A percentile compares a stretch with the other conserved stretches of the same genome.
Evolutionary conservation across 2,888 invertebrate genomes (phyloP).

Genomic region (Rotaria socialis): DNA sequence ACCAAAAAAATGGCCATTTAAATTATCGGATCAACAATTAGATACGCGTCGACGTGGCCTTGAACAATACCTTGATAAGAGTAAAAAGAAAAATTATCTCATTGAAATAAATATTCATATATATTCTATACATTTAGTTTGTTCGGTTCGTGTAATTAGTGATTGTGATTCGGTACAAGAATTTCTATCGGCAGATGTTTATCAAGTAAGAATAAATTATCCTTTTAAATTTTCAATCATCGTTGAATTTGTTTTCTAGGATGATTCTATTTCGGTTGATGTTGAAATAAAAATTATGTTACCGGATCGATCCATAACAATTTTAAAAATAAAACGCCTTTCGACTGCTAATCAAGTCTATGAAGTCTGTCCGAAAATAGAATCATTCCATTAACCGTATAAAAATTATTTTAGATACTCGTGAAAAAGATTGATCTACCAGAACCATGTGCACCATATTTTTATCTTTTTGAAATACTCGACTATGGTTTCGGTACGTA

Average conservation of each 20-base stretch:
- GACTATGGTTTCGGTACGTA: constrained; percentile 87
- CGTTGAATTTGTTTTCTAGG: not conserved
- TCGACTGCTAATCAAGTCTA: constrained; percentile 88
- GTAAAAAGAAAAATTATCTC: constrained; percentile 53
- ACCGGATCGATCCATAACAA: constrained; percentile 82
- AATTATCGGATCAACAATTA: constrained; percentile 86
- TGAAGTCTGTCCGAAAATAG: constrained; percentile 54
- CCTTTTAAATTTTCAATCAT: no score
- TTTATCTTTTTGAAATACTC: constrained; percentile 91
- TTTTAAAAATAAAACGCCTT: constrained; percentile 80
- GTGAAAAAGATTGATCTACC: constrained; percentile 77
- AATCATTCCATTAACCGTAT: constrained; percentile 47
- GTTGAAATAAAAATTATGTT: constrained; percentile 67
- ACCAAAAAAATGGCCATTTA: constrained; percentile 96
- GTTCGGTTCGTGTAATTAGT: constrained; percentile 93
- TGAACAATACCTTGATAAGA: constrained; percentile 90
- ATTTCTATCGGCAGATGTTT: constrained; percentile 68
- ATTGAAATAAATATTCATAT: no score
- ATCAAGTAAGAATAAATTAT: not conserved
- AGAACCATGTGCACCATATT: constrained; percentile 77
- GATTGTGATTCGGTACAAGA: constrained; percentile 95
- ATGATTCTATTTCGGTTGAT: constrained; percentile 21
- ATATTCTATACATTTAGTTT: constrained; percentile 64
- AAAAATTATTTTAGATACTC: constrained; percentile 65
- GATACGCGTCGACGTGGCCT: constrained; percentile 86